phyloP scores from a whole-genome alignment of 2,113 vertebrate species.

The Gadus chalcogrammus region DNA sequence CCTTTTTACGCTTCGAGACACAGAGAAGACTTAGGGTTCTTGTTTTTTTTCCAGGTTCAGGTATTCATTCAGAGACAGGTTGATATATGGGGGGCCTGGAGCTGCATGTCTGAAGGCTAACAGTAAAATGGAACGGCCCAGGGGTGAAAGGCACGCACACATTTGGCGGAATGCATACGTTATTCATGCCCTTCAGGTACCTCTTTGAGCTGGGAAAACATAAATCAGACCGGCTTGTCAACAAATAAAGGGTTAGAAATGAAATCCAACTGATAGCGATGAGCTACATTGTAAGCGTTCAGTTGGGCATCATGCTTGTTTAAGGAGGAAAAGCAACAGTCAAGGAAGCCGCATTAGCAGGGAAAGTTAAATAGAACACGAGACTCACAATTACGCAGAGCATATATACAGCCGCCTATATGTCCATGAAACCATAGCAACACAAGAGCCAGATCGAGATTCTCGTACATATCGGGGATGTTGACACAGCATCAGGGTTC shows the following conservation, averaged over 20 bases:
- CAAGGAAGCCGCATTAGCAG: conserved; percentile 15
- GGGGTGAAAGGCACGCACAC: conserved; percentile 9
- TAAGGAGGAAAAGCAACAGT: conserved; percentile 20
- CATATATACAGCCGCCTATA: neutral
- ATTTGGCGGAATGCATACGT: conserved; percentile 26
- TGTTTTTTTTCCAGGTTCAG: neutral
- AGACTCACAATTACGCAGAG: neutral
- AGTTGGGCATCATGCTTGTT: conserved; percentile 24
- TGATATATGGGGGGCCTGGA: conserved; percentile 12
- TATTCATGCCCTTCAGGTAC: conserved; percentile 14
- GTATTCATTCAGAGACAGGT: conserved; percentile 22
- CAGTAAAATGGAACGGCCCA: conserved; percentile 9
- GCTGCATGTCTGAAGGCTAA: conserved; percentile 6
- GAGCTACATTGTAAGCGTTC: conserved; percentile 18
- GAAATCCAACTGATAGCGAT: conserved; percentile 16
- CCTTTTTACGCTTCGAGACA: no score
- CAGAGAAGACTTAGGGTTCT: neutral
- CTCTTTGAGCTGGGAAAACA: conserved; percentile 20
- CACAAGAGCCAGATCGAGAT: neutral
- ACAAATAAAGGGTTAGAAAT: conserved; percentile 16
- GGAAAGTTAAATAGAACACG: neutral
- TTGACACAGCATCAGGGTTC: neutral
- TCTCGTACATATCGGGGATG: neutral
- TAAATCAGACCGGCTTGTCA: conserved; percentile 18
- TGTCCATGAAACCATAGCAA: neutral